Conservation (phyloP, 1,140 invertebrate species). For the Achatina immaculata region DNA sequence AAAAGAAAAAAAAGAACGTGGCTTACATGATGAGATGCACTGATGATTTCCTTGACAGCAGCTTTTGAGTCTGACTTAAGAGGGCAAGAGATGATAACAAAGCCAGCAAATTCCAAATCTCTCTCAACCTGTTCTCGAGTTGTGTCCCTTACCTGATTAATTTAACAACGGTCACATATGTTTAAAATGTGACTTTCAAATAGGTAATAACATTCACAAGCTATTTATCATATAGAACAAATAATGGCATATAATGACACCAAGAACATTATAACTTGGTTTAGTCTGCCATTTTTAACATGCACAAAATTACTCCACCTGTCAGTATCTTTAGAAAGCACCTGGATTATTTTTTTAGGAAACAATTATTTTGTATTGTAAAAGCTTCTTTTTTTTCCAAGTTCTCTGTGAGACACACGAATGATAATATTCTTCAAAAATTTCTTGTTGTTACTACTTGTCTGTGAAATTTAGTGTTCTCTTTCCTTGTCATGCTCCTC, state of each 20-base stretch:
- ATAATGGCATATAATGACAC: background rate
- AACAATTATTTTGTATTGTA: too few relatives aligned
- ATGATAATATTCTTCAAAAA: too few relatives aligned
- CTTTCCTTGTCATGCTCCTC: too few relatives aligned
- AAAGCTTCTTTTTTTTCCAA: too few relatives aligned
- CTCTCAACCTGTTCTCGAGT: conserved; percentile 89
- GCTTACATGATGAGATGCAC: conserved; percentile 87
- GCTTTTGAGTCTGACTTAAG: conserved; percentile 94
- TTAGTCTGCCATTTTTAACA: background rate
- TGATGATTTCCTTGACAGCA: conserved; percentile 92
- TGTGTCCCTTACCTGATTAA: conserved; percentile 81
- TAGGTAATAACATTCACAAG: background rate
- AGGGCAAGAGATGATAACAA: conserved; percentile 98
- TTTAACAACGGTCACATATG: background rate
- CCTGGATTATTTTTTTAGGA: too few relatives aligned
- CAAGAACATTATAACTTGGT: background rate
- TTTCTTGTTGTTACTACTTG: too few relatives aligned
- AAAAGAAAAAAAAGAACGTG: background rate
- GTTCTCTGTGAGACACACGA: too few relatives aligned
- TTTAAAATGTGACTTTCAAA: background rate
- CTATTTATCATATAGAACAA: background rate
- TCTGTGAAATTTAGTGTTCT: too few relatives aligned
- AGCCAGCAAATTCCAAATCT: conserved; percentile 93
- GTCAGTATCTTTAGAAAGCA: too few relatives aligned
- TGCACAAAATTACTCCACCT: too few relatives aligned